These are phyloP conservation scores for Dusona sp. DNA, from an alignment of 2,888 invertebrate genomes.

Conservation along the genomic window DNA sequence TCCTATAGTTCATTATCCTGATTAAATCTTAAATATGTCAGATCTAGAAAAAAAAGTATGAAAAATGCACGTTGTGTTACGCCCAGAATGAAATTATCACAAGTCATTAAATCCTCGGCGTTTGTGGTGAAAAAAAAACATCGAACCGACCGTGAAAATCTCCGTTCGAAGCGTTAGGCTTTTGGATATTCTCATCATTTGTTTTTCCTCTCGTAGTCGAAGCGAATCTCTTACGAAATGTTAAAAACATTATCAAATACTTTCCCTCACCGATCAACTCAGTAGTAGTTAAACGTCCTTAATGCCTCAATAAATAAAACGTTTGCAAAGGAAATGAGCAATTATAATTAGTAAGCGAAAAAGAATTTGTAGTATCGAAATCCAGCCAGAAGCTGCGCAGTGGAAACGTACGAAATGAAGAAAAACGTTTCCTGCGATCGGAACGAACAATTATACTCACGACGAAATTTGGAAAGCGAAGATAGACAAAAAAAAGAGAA, in stretches of 20 bases:
- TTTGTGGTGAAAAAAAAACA: not conserved
- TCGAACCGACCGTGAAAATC: not conserved
- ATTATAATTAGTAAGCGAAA: not conserved
- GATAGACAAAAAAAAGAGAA: not conserved
- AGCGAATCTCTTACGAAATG: slow-evolving; percentile 6
- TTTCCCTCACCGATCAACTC: not conserved
- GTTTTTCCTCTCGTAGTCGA: not conserved
- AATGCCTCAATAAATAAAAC: not conserved
- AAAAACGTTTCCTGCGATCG: not conserved
- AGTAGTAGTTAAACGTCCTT: not conserved
- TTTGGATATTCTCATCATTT: not conserved
- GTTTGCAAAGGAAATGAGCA: not conserved
- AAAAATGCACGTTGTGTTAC: not conserved
- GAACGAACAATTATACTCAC: slow-evolving; percentile 27
- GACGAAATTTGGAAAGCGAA: slow-evolving; percentile 7
- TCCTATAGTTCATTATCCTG: not conserved
- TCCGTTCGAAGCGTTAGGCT: not conserved
- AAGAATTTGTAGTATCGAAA: not conserved
- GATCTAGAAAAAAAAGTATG: not conserved
- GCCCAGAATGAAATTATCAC: not conserved
- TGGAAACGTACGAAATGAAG: not conserved
- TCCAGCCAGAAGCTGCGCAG: not conserved
- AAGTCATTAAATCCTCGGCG: not conserved
- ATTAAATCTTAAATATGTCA: not conserved
- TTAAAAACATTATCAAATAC: not conserved